These are phyloP conservation scores for Xylocopa sonorina DNA, from an alignment of 1,140 invertebrate genomes.

Conservation along the genomic window DNA sequence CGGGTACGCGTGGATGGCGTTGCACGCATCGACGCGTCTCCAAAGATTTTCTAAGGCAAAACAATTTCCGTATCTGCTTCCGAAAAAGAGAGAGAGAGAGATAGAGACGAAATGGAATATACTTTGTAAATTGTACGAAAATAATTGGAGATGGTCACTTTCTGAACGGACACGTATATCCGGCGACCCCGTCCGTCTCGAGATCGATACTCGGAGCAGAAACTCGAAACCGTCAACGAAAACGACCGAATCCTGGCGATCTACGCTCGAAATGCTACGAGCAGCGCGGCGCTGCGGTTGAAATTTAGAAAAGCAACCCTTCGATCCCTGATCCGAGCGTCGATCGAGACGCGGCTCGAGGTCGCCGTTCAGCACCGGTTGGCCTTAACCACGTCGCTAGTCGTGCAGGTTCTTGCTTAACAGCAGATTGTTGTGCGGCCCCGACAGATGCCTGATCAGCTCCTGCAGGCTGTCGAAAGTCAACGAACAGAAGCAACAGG, in stretches of 20 bases:
- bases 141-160: not conserved
- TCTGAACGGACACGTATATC: no score
- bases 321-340: not conserved
- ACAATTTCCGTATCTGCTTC: not conserved
- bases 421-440: constrained; percentile 92
- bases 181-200: not conserved
- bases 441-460: constrained; percentile 91
- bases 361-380: constrained; percentile 58
- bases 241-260: no score
- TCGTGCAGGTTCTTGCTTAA: constrained; percentile 93
- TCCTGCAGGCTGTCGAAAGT: constrained; percentile 92
- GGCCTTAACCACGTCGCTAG: constrained; percentile 76
- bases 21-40: not conserved
- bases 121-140: not conserved
- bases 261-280: constrained; percentile 16
- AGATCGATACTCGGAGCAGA: constrained; percentile 15
- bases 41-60: not conserved
- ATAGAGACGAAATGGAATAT: not conserved
- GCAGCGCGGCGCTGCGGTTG: not conserved
- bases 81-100: no score
- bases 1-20: not conserved
- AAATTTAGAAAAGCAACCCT: not conserved
- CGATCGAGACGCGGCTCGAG: not conserved
- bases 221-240: not conserved
- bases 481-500: constrained; percentile 92